Evolutionary conservation across 2,113 vertebrate genomes (phyloP).

Genomic region (Cyanoderma ruficeps): DNA sequence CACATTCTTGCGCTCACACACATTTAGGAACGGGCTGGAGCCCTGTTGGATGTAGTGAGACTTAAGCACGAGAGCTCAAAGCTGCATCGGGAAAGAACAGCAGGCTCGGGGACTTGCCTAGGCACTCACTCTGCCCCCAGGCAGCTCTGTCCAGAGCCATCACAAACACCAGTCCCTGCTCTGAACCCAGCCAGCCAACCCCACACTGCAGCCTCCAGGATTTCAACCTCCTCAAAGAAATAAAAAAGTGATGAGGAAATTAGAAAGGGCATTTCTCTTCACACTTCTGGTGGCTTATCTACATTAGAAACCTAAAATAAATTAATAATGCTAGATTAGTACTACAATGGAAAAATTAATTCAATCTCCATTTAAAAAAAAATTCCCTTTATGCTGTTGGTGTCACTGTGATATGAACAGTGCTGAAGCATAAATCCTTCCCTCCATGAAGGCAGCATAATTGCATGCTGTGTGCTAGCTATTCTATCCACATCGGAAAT

Average conservation of each 20-base stretch:
- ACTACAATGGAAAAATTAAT: slow-evolving; percentile 45
- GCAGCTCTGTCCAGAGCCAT: background rate
- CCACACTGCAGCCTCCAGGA: background rate
- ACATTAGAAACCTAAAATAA: slow-evolving; percentile 57
- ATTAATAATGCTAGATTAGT: slow-evolving; percentile 51
- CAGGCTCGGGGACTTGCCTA: background rate
- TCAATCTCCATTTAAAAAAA: background rate
- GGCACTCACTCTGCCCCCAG: background rate
- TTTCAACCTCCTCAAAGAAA: background rate
- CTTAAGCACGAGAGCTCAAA: background rate
- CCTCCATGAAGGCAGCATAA: slow-evolving; percentile 56
- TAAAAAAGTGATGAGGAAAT: background rate
- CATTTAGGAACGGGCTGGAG: background rate
- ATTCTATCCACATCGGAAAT: slow-evolving; percentile 52
- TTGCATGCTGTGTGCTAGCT: slow-evolving; percentile 10
- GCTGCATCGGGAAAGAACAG: background rate
- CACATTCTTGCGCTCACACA: accelerated
- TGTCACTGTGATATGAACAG: slow-evolving; percentile 63
- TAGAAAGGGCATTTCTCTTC: slow-evolving; percentile 11
- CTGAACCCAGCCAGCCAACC: background rate
- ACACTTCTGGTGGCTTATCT: background rate
- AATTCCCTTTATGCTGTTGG: slow-evolving; percentile 29
- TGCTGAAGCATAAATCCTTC: slow-evolving; percentile 69
- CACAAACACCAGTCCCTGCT: background rate
- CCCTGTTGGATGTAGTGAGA: background rate